A percentile compares a stretch with the other conserved stretches of the same genome.
Conservation (phyloP, 2,888 invertebrate genomes). For the Oeneis ivallda region DNA sequence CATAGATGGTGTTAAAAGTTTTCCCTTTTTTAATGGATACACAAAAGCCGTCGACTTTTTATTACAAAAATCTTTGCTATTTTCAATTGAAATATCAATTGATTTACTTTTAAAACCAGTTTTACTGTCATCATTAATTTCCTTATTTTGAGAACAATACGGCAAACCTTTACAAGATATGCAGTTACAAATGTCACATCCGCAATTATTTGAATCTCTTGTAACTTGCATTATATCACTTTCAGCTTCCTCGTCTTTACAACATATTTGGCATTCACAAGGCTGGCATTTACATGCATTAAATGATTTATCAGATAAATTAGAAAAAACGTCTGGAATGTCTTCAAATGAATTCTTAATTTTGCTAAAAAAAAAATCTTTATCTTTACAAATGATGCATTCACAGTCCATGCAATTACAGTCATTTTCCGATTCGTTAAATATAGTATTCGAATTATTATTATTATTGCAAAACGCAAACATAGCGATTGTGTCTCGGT, state of each 20-base stretch:
- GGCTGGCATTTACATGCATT: slow-evolving; percentile 43
- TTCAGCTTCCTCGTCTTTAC: slow-evolving; percentile 27
- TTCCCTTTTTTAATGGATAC: slow-evolving; percentile 28
- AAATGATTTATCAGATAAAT: slow-evolving; percentile 11
- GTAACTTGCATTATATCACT: slow-evolving; percentile 6
- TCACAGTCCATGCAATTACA: slow-evolving; percentile 51
- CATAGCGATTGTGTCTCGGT: slow-evolving; percentile 48
- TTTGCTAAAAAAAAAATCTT: slow-evolving; percentile 24
- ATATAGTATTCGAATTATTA: slow-evolving; percentile 32
- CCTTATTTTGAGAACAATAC: slow-evolving; percentile 6
- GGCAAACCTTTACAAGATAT: slow-evolving; percentile 41
- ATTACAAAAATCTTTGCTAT: background rate
- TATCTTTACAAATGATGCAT: slow-evolving; percentile 48
- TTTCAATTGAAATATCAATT: slow-evolving; percentile 10
- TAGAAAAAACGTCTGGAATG: background rate
- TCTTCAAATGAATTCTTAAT: slow-evolving; percentile 9
- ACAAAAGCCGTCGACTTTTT: slow-evolving; percentile 32
- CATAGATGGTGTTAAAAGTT: slow-evolving; percentile 30
- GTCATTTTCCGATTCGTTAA: slow-evolving; percentile 18
- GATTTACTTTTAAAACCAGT: slow-evolving; percentile 15
- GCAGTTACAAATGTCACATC: slow-evolving; percentile 46
- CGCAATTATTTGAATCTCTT: slow-evolving; percentile 32
- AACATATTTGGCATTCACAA: slow-evolving; percentile 45
- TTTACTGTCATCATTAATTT: slow-evolving; percentile 3
- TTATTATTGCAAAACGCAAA: slow-evolving; percentile 44